phyloP scores from a whole-genome alignment of 2,113 vertebrate species.

The Onychostoma macrolepis region DNA sequence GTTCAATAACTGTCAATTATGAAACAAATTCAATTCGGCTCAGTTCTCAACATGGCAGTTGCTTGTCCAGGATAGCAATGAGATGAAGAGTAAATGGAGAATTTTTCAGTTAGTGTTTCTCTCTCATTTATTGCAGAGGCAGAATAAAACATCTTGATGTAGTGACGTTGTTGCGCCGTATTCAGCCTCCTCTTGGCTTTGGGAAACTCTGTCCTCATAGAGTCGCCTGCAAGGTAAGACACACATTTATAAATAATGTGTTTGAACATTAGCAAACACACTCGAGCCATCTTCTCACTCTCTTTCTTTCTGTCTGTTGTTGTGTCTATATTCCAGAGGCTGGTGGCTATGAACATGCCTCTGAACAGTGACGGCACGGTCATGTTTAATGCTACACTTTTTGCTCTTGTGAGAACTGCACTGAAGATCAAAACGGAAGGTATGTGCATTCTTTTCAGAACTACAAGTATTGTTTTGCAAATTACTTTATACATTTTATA shows the following conservation, averaged over 20 bases:
- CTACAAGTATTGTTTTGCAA: background rate
- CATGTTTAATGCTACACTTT: conserved; percentile 98
- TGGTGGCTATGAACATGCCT: conserved; percentile 99
- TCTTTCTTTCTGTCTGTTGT: conserved; percentile 53
- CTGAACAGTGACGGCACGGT: conserved; percentile 98
- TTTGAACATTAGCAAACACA: conserved; percentile 11
- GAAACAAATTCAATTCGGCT: background rate
- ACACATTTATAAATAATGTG: background rate
- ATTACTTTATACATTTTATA: no score
- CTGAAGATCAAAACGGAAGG: conserved; percentile 99
- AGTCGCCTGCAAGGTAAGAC: conserved; percentile 95
- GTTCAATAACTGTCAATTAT: background rate
- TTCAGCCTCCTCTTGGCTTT: conserved; percentile 96
- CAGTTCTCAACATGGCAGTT: background rate
- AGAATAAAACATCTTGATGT: conserved; percentile 98
- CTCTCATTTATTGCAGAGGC: conserved; percentile 76
- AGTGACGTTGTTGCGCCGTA: conserved; percentile 91
- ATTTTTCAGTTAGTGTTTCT: background rate
- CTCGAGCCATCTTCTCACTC: conserved; percentile 19
- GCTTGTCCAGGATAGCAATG: background rate
- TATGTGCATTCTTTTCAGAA: conserved; percentile 57
- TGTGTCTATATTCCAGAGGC: conserved; percentile 80
- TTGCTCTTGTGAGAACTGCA: conserved; percentile 96
- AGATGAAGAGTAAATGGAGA: background rate
- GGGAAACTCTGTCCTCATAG: conserved; percentile 97